Evolutionary conservation across 2,888 invertebrate species (phyloP).

Genomic region (Oasisia sp.): DNA sequence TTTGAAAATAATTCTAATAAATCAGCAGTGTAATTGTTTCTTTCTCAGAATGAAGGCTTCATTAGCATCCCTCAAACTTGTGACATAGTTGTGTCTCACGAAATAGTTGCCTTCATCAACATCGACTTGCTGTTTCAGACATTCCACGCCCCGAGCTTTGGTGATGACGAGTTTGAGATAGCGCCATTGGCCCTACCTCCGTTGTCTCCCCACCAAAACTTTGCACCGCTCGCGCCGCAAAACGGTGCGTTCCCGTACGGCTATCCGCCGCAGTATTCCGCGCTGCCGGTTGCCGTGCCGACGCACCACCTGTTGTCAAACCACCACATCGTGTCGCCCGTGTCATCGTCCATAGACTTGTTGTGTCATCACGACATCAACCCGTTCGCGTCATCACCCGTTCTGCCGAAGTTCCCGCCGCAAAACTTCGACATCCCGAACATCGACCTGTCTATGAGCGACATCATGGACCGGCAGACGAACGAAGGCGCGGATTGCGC

Average conservation of each 20-base stretch:
- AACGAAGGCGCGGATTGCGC: neutral
- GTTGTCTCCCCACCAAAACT: neutral
- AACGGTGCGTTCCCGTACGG: neutral
- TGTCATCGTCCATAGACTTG: neutral
- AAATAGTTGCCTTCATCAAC: neutral
- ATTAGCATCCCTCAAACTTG: neutral
- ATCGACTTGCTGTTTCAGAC: neutral
- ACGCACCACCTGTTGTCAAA: neutral
- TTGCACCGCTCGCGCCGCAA: neutral
- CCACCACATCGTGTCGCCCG: neutral
- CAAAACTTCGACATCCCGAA: neutral
- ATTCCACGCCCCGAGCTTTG: neutral
- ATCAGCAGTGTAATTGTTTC: neutral
- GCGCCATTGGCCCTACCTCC: neutral
- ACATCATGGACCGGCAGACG: neutral
- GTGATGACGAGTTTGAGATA: constrained; percentile 6
- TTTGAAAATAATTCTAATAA: neutral
- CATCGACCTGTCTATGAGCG: neutral
- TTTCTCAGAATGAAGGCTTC: neutral
- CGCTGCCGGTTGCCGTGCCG: neutral
- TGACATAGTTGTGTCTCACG: neutral
- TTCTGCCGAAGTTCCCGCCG: neutral
- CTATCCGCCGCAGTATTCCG: neutral
- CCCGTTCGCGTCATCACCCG: neutral
- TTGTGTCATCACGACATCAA: neutral